Percentiles rank a stretch among this genome's conserved stretches.
These are phyloP conservation scores for Pygocentrus nattereri DNA, from an alignment of 2,797 vertebrate species.

Conservation along the genomic window DNA sequence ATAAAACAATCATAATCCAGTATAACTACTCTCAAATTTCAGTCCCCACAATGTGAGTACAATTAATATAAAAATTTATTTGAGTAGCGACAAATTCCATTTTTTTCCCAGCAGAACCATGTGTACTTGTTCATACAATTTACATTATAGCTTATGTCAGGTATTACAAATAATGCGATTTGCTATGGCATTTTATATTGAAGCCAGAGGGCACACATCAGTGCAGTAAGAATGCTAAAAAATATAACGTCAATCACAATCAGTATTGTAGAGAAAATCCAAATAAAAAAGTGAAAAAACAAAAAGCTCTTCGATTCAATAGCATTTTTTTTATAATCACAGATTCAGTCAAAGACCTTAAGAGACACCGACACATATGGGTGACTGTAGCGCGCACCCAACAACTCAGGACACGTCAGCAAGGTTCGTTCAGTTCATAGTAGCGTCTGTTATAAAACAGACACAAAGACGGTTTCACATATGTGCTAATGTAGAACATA, in stretches of 20 bases:
- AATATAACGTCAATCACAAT: slow-evolving; percentile 40
- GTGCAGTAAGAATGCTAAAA: slow-evolving; percentile 44
- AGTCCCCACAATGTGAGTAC: slow-evolving; percentile 33
- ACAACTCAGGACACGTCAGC: slow-evolving; percentile 10
- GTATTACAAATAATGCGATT: slow-evolving; percentile 37
- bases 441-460: not conserved
- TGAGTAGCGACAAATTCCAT: slow-evolving; percentile 28
- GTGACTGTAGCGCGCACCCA: slow-evolving; percentile 5
- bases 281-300: slow-evolving; percentile 20
- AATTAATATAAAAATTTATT: slow-evolving; percentile 50
- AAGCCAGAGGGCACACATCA: slow-evolving; percentile 36
- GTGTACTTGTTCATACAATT: slow-evolving; percentile 25
- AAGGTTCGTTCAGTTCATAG: not conserved
- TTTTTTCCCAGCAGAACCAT: slow-evolving; percentile 32
- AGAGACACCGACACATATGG: slow-evolving; percentile 28
- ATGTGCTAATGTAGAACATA: slow-evolving; percentile 16
- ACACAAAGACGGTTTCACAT: slow-evolving; percentile 5
- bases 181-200: slow-evolving; percentile 46
- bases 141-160: slow-evolving; percentile 47
- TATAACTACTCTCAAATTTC: slow-evolving; percentile 13
- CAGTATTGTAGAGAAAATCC: slow-evolving; percentile 19
- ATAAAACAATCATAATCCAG: no score
- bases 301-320: slow-evolving; percentile 33
- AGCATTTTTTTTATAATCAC: slow-evolving; percentile 6
- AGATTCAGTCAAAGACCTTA: slow-evolving; percentile 19